A percentile compares a stretch with the other conserved stretches of the same genome.
Evolutionary conservation across 2,888 invertebrate genomes (phyloP).

Genomic region (Meiosimyza decipiens): DNA sequence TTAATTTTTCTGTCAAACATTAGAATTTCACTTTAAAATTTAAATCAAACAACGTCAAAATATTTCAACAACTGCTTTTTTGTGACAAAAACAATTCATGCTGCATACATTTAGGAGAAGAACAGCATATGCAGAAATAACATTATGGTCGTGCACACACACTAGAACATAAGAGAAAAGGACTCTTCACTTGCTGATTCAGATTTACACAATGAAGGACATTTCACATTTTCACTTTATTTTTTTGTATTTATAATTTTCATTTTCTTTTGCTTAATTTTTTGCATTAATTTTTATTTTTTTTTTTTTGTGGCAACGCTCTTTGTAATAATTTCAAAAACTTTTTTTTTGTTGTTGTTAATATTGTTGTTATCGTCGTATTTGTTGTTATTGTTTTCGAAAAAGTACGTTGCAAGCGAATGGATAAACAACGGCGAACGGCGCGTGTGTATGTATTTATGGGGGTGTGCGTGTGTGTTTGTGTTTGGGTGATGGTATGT

Average conservation of each 20-base stretch:
- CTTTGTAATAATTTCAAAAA: slow-evolving; percentile 8
- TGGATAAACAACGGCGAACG: slow-evolving; percentile 32
- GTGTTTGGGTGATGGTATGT: neutral
- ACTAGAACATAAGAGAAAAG: neutral
- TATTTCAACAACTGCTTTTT: slow-evolving; percentile 6
- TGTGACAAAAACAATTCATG: slow-evolving; percentile 14
- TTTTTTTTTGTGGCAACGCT: slow-evolving; percentile 9
- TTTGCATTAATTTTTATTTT: neutral
- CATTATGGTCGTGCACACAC: neutral
- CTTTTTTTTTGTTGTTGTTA: slow-evolving; percentile 2
- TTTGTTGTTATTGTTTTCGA: slow-evolving; percentile 16
- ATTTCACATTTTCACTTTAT: neutral
- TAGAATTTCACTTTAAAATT: neutral
- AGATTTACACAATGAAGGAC: slow-evolving; percentile 10
- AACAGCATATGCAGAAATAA: neutral
- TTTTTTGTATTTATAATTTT: neutral
- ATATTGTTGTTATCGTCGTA: neutral
- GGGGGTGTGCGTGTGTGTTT: neutral
- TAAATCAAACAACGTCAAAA: slow-evolving; percentile 8
- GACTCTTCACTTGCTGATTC: slow-evolving; percentile 10
- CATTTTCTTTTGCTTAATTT: neutral
- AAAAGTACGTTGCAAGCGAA: slow-evolving; percentile 20
- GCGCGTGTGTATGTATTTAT: neutral
- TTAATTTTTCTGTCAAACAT: neutral
- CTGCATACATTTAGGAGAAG: slow-evolving; percentile 28